Evolutionary conservation across 2,113 vertebrate species (phyloP), one percentile per base, ranked within the genome.

Genomic region (Sinocyclocheilus grahami): DNA sequence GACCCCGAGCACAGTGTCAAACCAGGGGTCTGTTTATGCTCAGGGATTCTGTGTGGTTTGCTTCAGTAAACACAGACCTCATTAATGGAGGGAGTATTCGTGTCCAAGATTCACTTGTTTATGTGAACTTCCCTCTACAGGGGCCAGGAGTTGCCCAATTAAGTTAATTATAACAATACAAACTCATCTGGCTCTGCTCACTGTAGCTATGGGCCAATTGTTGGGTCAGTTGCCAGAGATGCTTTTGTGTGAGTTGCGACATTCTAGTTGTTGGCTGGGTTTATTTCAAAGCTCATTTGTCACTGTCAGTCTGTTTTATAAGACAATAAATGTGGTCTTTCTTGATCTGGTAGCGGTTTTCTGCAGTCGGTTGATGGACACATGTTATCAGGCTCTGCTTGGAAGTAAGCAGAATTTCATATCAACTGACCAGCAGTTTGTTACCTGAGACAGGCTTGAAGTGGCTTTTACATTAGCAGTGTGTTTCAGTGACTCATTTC

Each of bases 71-170:
- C 81, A 82, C 42, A 69, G 63, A 82, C 63, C 81, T 82, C 81
- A 82, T 82, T 82, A 82, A 82, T 82, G 81, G 63, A 82, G 81
- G 81, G 81, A 82, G 81, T 82, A 82, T 82, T 82, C 11, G 27
- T 20, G 30, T 82, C 63, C 81, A 53, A 51, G 46, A 69, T 82
- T 82, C 65, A 82, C 81, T 82, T 82, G 81, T 82, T 82, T 82
- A 82, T 82, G 81, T 82, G 81, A 82, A 82, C 81, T 69, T 82
- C 81, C 81, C 27, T 53, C 65, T 9, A 53, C 63, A 33, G 33
- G 60, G 33, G 62, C 58, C 79, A 82, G 22, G 14, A 82, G 81
- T 82, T 53, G 63, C 63, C 63, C 18, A 82, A 71, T 71, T 71
- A 71, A 82, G 81, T 51, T 82, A 69, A 82, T 82, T 82, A 82